Base-by-base conservation (phyloP, 64 coral and sea anemone species). In the Orbicella faveolata region DNA sequence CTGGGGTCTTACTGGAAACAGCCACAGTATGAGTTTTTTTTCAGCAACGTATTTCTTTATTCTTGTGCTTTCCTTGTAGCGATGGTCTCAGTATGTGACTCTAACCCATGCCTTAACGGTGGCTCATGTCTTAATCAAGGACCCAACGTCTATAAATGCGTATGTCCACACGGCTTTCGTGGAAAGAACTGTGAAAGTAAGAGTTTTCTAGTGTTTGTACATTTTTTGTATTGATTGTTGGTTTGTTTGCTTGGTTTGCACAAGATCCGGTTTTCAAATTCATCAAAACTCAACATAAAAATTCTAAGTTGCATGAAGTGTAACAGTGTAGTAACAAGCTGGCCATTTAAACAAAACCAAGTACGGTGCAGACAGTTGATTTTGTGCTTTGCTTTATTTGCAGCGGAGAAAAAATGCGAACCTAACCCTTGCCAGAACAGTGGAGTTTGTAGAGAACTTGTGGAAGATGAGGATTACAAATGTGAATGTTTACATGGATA, bases 391-490 rank as follows among this genome's bases (percentile, higher is more conserved):
- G 2, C 11, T 62, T 73, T 34, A 74, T 63, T 20, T 93, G 52
- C 23, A 98, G 96, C 93, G 91, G 96, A 98, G 79, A 98, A 95
- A 92, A 98, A 92, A 79, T 98, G 96, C 63, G 96, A 98, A 25
- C 96, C 96, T 14, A 98, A 95, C 63, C 96, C 96, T 13, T 98
- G 96, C 84, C 96, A 98, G 62, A 98, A 98, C 70, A 87, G 74
- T 39, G 96, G 96, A 54, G 55, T 93, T 4, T 98, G 96, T 78
- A 86, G 91, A 39, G 97, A 99, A 61, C 36, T 95, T 20, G 53
- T 89, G 10, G 91, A 88, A 1, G 89, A 93, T 0, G 94, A 93
- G 1, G 93, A 99, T 75, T 98, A 98, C 93, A 94, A 88, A 69
- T 99, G 97, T 61, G 94, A 99, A 64, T 99, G 97, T 64, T 41